These are phyloP conservation scores for Phalloptychus januarius DNA, from an alignment of 2,797 vertebrate genomes.

Conservation along the genomic window DNA sequence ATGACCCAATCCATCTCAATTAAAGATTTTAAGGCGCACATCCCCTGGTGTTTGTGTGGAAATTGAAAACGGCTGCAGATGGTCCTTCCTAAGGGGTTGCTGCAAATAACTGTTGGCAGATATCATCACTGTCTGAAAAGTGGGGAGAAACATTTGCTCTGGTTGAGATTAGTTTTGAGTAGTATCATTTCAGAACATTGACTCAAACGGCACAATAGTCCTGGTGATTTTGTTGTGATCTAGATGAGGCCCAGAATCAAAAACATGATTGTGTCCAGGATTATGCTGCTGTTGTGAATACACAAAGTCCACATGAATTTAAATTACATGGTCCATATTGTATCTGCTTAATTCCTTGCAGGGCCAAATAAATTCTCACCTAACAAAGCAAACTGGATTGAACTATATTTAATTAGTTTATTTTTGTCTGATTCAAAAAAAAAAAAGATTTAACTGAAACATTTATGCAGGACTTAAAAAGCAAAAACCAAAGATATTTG, in stretches of 20 bases:
- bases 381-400: background rate
- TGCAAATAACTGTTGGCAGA: conserved; percentile 80
- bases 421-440: too few relatives aligned
- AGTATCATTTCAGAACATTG: conserved; percentile 13
- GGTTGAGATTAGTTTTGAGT: conserved; percentile 55
- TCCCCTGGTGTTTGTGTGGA: conserved; percentile 65
- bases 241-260: background rate
- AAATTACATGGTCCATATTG: background rate
- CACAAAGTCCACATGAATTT: background rate
- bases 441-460: too few relatives aligned
- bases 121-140: conserved; percentile 35
- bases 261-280: background rate
- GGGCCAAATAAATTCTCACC: background rate
- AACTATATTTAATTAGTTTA: too few relatives aligned
- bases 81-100: conserved; percentile 76
- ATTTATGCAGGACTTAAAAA: too few relatives aligned
- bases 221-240: background rate
- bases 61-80: conserved; percentile 81
- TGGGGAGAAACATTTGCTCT: conserved; percentile 41
- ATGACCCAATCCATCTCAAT: conserved; percentile 85
- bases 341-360: background rate
- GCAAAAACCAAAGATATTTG: too few relatives aligned
- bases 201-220: conserved; percentile 1
- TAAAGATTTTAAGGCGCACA: conserved; percentile 80
- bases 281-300: background rate